Base-by-base conservation (phyloP, 2,888 invertebrate genomes). In the Pilophorus perplexus region DNA sequence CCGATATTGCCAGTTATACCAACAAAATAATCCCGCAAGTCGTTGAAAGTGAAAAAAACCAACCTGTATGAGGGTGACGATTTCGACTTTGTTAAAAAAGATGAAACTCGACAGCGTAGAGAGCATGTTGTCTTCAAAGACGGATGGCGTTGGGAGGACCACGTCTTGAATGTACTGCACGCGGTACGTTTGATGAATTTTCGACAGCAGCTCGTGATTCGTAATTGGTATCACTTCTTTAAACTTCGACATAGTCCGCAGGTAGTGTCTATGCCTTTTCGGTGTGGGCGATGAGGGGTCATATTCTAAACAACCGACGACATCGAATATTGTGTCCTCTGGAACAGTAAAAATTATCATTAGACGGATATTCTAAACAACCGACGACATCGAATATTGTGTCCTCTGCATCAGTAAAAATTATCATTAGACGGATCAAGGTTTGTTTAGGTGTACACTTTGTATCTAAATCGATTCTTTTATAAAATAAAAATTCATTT, bases 161-260 rank as follows among this genome's bases (percentile, higher is more conserved):
- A 98, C 96, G 80, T 99, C 99, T 77, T 93, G 92, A 75, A 99
- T 97, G 80, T 99, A 99, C 82, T 99, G 99, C 75, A 99, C 97
- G 78, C 98, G 86, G 80, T 97, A 99, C 66, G 98, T 99, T 81
- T 99, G 98, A 80, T 99, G 99, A 74, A 99, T 99, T 84, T 99
- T 99, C 66, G 93, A 90, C 74, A 95, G 82, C 72, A 99, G 83
- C 80, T 98, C 98, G 71, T 85, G 84, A 79, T 97, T 97, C 75
- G 90, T 88, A 69, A 99, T 96, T 67, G 96, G 95, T 75, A 99
- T 91, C 66, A 92, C 93, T 79, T 93, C 92, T 74, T 89, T 87
- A 78, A 93, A 93, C 73, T 78, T 90, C 20, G 96, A 94, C 79
- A 92, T 85, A 76, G 92, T 90, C 75, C 88, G 87, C 73, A 99